Conservation (phyloP, 37 sponge, comb jelly and placozoan species). For the Trichoplax adhaerens region DNA sequence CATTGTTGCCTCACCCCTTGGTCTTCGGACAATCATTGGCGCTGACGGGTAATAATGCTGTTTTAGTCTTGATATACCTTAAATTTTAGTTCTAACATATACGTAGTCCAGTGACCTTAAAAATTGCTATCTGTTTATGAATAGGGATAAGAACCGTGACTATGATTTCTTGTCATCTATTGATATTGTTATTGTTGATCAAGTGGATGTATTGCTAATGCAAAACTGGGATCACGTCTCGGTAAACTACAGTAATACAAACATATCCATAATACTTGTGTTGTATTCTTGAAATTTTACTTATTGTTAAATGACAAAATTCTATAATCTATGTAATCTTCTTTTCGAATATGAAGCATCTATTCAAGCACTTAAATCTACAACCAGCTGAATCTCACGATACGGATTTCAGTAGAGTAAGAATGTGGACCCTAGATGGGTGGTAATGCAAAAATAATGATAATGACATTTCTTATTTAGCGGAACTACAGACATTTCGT, state of each 20-base stretch:
- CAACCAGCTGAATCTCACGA: constrained; percentile 61
- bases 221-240: constrained; percentile 93
- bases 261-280: background rate
- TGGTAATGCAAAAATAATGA: constrained; percentile 5
- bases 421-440: constrained; percentile 64
- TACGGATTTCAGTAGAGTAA: constrained; percentile 65
- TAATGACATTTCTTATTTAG: no score
- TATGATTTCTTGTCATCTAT: constrained; percentile 92
- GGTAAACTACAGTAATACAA: constrained; percentile 1
- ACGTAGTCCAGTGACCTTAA: background rate
- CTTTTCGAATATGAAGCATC: constrained; percentile 1
- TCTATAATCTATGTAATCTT: constrained; percentile 1
- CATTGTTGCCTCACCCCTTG: constrained; percentile 90
- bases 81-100: background rate
- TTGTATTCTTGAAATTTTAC: constrained; percentile 8
- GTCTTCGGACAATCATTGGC: constrained; percentile 70
- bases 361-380: constrained; percentile 18
- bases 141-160: constrained; percentile 63
- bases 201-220: constrained; percentile 91
- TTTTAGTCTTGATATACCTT: background rate
- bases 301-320: background rate
- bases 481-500: no score
- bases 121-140: background rate
- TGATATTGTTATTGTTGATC: constrained; percentile 71
- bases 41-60: constrained; percentile 44